These are phyloP conservation scores for Pyralis farinalis DNA, from an alignment of 2,888 invertebrate genomes.

Conservation along the genomic window DNA sequence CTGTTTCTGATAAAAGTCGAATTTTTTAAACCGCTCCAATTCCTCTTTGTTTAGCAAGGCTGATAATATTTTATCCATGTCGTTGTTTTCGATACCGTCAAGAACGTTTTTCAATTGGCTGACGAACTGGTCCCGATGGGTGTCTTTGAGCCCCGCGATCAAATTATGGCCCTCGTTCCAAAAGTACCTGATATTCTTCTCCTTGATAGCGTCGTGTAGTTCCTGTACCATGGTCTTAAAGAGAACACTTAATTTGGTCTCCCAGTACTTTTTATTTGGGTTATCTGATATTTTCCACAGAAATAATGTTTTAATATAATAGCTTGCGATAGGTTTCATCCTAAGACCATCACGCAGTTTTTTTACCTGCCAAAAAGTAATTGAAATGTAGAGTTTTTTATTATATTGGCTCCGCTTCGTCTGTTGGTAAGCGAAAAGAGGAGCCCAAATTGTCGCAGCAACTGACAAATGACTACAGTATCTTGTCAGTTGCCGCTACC, in stretches of 20 bases:
- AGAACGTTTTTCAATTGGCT: slow-evolving; percentile 57
- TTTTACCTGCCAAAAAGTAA: slow-evolving; percentile 46
- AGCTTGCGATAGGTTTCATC: slow-evolving; percentile 73
- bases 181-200: slow-evolving; percentile 53
- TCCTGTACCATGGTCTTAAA: slow-evolving; percentile 56
- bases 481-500: too few relatives aligned
- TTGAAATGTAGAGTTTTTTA: too few relatives aligned
- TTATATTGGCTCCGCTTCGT: too few relatives aligned
- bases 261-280: slow-evolving; percentile 55
- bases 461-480: too few relatives aligned
- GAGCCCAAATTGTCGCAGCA: too few relatives aligned
- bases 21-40: slow-evolving; percentile 39
- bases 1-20: slow-evolving; percentile 44
- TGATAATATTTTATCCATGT: slow-evolving; percentile 37
- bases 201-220: slow-evolving; percentile 39
- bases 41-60: slow-evolving; percentile 47
- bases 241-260: slow-evolving; percentile 44
- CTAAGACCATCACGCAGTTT: slow-evolving; percentile 70
- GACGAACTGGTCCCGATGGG: slow-evolving; percentile 42
- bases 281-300: slow-evolving; percentile 58
- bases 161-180: slow-evolving; percentile 60
- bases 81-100: slow-evolving; percentile 41
- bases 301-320: slow-evolving; percentile 80
- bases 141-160: slow-evolving; percentile 46
- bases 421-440: too few relatives aligned